These are phyloP conservation scores for Eustalomyia histrio DNA, from an alignment of 2,888 invertebrate genomes.

Conservation along the genomic window DNA sequence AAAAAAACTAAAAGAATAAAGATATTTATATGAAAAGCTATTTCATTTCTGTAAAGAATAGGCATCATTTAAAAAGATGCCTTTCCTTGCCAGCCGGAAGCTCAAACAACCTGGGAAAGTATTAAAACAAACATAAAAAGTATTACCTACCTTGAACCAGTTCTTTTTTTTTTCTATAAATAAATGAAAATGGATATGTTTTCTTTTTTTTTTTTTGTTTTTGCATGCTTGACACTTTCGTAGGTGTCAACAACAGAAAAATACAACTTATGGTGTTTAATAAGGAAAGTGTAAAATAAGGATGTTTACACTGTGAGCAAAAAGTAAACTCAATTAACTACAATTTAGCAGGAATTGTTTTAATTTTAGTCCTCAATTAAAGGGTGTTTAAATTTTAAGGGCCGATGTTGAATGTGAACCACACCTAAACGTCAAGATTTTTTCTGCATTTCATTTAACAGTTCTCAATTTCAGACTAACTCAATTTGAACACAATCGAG, in stretches of 20 bases:
- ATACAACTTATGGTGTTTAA: constrained; percentile 1
- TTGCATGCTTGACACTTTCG: constrained; percentile 21
- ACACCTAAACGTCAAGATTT: too few relatives aligned
- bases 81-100: constrained; percentile 34
- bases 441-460: too few relatives aligned
- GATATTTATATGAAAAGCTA: constrained; percentile 39
- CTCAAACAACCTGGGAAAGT: constrained; percentile 32
- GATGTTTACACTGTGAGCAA: not conserved
- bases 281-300: constrained; percentile 5
- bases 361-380: too few relatives aligned
- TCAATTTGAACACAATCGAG: too few relatives aligned
- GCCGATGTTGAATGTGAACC: too few relatives aligned
- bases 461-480: too few relatives aligned
- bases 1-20: constrained; percentile 3
- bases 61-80: constrained; percentile 44
- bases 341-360: too few relatives aligned
- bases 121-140: constrained; percentile 3
- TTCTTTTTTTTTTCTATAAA: constrained; percentile 2
- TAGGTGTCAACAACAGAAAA: constrained; percentile 37
- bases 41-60: constrained; percentile 36
- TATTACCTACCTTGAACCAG: constrained; percentile 53
- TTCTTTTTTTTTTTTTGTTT: constrained; percentile 7
- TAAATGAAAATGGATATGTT: constrained; percentile 4
- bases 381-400: too few relatives aligned
- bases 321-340: too few relatives aligned